These are phyloP conservation scores for Drosophila antonietae DNA, from an alignment of 2,888 invertebrate species.

Conservation along the genomic window DNA sequence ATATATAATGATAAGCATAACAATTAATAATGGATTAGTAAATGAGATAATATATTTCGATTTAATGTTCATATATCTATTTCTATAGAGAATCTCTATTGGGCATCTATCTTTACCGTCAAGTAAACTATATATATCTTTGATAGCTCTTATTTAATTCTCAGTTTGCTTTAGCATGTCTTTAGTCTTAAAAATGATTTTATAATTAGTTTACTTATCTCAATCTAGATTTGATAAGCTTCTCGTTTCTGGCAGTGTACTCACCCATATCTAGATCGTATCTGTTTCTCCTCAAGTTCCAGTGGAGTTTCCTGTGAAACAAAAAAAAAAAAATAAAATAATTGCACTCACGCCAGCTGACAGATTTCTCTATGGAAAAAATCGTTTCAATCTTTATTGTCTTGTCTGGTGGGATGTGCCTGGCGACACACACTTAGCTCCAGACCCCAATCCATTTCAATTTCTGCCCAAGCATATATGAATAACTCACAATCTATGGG, in stretches of 20 bases:
- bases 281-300: neutral
- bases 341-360: constrained; percentile 18
- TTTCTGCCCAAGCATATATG: constrained; percentile 24
- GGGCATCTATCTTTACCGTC: neutral
- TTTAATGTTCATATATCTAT: neutral
- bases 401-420: constrained; percentile 20
- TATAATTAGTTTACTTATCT: neutral
- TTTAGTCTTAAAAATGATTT: neutral
- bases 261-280: constrained; percentile 5
- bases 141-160: neutral
- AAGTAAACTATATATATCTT: neutral
- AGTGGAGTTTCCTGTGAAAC: constrained; percentile 14
- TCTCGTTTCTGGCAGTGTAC: neutral
- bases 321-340: neutral
- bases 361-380: constrained; percentile 29
- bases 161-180: neutral
- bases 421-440: constrained; percentile 21
- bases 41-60: neutral
- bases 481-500: constrained; percentile 34
- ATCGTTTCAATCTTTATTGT: constrained; percentile 36
- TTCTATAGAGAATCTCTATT: neutral
- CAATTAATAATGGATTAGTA: neutral
- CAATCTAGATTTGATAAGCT: neutral
- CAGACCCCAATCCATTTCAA: constrained; percentile 44
- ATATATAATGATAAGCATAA: neutral